Evolutionary conservation across 1,140 invertebrate genomes (phyloP).

Genomic region (Drosophila sucinea): DNA sequence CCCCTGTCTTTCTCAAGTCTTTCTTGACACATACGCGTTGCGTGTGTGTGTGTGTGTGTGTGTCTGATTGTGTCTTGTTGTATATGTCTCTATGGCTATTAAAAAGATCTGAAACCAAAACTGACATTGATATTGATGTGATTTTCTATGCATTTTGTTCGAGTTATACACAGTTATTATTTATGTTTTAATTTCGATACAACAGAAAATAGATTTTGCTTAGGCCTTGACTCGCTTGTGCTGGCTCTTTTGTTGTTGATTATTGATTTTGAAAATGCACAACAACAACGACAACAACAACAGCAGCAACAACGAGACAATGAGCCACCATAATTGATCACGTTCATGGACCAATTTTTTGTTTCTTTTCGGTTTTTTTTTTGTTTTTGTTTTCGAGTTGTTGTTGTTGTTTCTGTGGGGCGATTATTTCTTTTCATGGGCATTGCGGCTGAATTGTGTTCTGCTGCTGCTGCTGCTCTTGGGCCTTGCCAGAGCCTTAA

Average conservation of each 20-base stretch:
- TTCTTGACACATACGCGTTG: slow-evolving; percentile 29
- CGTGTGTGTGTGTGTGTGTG: too few species aligned
- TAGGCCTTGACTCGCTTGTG: slow-evolving; percentile 70
- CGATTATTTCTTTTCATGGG: slow-evolving; percentile 49
- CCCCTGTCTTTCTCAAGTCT: neutral
- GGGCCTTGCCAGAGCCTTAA: slow-evolving; percentile 19
- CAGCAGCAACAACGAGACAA: slow-evolving; percentile 22
- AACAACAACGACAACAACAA: slow-evolving; percentile 19
- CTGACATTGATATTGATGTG: slow-evolving; percentile 77
- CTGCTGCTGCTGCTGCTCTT: slow-evolving; percentile 8
- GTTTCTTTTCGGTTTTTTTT: neutral
- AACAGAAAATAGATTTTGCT: slow-evolving; percentile 28
- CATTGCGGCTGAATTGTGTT: slow-evolving; percentile 28
- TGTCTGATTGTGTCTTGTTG: slow-evolving; percentile 23
- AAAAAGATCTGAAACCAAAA: slow-evolving; percentile 25
- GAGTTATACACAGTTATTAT: slow-evolving; percentile 67
- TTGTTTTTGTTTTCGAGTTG: slow-evolving; percentile 5
- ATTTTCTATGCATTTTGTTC: slow-evolving; percentile 71
- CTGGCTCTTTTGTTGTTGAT: slow-evolving; percentile 46
- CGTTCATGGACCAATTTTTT: slow-evolving; percentile 70
- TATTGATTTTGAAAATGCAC: slow-evolving; percentile 77
- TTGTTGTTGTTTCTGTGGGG: slow-evolving; percentile 10
- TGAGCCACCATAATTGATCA: slow-evolving; percentile 74
- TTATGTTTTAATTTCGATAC: slow-evolving; percentile 67
- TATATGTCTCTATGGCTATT: slow-evolving; percentile 44